These are phyloP conservation scores for Drosophila paulistorum DNA, from an alignment of 1,140 invertebrate genomes.

Conservation along the genomic window DNA sequence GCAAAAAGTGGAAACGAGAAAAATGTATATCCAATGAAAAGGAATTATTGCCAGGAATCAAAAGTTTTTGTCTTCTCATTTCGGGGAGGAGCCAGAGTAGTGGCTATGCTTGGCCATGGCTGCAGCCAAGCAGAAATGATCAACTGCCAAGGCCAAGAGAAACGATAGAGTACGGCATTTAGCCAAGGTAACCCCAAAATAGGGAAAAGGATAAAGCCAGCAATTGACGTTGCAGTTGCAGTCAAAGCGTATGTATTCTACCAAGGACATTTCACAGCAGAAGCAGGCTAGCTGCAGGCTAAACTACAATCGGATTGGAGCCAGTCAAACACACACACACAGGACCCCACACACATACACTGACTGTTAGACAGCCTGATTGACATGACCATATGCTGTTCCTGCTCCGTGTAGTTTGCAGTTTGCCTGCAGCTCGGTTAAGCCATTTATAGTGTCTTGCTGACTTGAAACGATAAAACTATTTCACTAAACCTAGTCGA, in stretches of 20 bases:
- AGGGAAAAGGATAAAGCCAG: slow-evolving; percentile 22
- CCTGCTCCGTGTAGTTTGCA: neutral
- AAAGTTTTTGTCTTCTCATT: slow-evolving; percentile 5
- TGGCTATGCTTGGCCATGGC: slow-evolving; percentile 9
- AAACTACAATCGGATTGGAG: slow-evolving; percentile 37
- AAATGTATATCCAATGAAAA: slow-evolving; percentile 4
- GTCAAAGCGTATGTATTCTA: slow-evolving; percentile 32
- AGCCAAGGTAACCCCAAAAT: slow-evolving; percentile 41
- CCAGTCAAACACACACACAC: slow-evolving; percentile 2
- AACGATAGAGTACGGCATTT: neutral
- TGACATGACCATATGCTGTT: slow-evolving; percentile 7
- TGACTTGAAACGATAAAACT: slow-evolving; percentile 24
- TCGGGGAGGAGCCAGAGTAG: neutral
- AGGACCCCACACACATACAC: neutral
- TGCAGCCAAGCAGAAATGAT: slow-evolving; percentile 21
- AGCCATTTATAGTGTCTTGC: slow-evolving; percentile 25
- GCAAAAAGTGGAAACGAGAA: neutral
- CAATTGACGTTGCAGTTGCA: slow-evolving; percentile 38
- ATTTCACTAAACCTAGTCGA: slow-evolving; percentile 25
- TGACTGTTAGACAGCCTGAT: neutral
- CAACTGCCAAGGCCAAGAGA: slow-evolving; percentile 19
- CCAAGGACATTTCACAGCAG: slow-evolving; percentile 32
- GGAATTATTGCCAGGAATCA: slow-evolving; percentile 1
- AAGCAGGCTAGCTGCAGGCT: slow-evolving; percentile 16
- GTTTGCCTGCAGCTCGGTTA: slow-evolving; percentile 17